Evolutionary conservation across 2,113 vertebrate genomes (phyloP), one percentile per base, ranked within the genome.

Genomic region (Actenoides lindsayi): DNA sequence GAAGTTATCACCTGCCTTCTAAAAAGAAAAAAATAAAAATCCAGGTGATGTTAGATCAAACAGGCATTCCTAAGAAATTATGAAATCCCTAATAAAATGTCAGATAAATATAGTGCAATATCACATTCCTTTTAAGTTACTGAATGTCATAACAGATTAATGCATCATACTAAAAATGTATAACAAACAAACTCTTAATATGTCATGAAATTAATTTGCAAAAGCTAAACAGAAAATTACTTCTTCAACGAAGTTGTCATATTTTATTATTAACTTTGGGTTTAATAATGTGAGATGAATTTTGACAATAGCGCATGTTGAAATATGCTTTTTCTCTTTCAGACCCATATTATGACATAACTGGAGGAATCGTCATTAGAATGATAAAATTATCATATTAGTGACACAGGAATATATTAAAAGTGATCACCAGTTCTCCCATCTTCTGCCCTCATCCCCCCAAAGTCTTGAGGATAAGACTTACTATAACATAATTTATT

Each of bases 191-290:
- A 90, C 70, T 93, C 31, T 69, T 95, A 94, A 93, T 60, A 95
- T 93, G 73, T 95, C 44, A 94, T 73, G 28, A 95, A 97, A 97
- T 77, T 56, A 94, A 69, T 94, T 96, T 83, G 25, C 42, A 65
- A 90, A 84, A 50, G 91, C 93, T 78, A 97, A 97, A 86, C 16
- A 89, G 50, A 90, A 97, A 94, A 95, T 95, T 97, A 74, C 42
- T 91, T 95, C 35, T 90, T 95, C 53, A 53, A 64, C 94, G 63
- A 95, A 41, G 53, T 12, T 96, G 84, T 97, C 89, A 96, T 93
- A 97, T 94, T 90, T 90, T 96, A 96, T 96, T 96, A 94, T 21
- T 41, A 42, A 74, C 30, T 96, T 70, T n/a, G 5, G 11, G 67
- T 97, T 88, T 80, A 96, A 53, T 35, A 93, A 51, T 82, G 16